Percentiles rank a stretch among this genome's conserved stretches.
These are phyloP conservation scores for Aphodius granarius DNA, from an alignment of 2,888 invertebrate species.

Conservation along the genomic window DNA sequence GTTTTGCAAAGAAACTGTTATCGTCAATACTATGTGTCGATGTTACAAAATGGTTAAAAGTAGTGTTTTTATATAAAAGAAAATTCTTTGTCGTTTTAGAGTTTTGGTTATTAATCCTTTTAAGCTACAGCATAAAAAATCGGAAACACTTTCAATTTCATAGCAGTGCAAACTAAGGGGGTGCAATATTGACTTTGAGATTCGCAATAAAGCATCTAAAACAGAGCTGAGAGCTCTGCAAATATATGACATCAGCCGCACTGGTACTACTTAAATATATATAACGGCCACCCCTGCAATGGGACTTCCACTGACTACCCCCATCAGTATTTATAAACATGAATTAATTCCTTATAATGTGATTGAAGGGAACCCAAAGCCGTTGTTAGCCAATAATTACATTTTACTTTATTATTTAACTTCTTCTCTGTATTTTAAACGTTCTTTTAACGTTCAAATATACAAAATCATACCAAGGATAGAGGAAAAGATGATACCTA, in stretches of 20 bases:
- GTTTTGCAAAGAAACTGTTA: too few relatives aligned
- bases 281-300: not conserved
- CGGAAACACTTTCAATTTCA: not conserved
- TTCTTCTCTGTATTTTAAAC: too few relatives aligned
- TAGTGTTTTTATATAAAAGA: not conserved
- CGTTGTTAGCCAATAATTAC: not conserved
- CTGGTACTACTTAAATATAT: not conserved
- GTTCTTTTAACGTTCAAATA: too few relatives aligned
- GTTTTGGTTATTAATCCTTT: not conserved
- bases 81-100: not conserved
- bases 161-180: constrained; percentile 5
- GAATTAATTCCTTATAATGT: constrained; percentile 28
- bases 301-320: constrained; percentile 17
- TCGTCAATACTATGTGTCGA: too few relatives aligned
- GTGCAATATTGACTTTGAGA: constrained; percentile 42
- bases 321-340: constrained; percentile 23
- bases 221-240: constrained; percentile 43
- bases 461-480: too few relatives aligned
- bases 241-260: constrained; percentile 33
- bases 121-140: not conserved
- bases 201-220: constrained; percentile 47
- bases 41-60: too few relatives aligned
- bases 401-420: too few relatives aligned
- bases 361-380: not conserved
- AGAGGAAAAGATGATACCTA: too few relatives aligned